Evolutionary conservation across 2,113 vertebrate genomes (phyloP).

Genomic region (Hippocampus zosterae): DNA sequence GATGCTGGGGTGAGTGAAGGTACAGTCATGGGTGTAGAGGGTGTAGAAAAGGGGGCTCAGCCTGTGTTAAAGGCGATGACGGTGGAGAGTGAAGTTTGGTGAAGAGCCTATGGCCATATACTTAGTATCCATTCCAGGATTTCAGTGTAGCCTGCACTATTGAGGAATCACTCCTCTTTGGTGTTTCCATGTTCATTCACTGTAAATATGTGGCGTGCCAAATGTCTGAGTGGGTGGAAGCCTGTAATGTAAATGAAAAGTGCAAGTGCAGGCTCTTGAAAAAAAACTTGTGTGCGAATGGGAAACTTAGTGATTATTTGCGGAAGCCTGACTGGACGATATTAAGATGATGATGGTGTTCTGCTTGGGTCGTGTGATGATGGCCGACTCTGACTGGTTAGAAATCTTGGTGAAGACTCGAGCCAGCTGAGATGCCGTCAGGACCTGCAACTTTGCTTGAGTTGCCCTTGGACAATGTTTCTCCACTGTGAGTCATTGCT

Average conservation of each 20-base stretch:
- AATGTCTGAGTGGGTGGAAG: no score
- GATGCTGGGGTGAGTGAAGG: no score
- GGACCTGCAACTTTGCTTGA: neutral
- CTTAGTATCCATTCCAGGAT: no score
- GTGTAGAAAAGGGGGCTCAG: no score
- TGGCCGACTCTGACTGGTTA: neutral
- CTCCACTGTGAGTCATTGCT: neutral
- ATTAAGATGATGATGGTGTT: neutral
- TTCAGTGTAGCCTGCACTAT: no score
- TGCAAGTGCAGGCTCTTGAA: neutral
- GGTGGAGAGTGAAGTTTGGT: no score
- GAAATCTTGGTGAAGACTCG: neutral
- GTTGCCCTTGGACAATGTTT: neutral
- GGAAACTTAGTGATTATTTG: neutral
- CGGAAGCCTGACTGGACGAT: neutral
- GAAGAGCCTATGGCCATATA: no score
- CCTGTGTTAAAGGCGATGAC: no score
- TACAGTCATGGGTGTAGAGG: no score
- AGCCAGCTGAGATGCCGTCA: neutral
- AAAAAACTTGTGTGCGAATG: neutral
- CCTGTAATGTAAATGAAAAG: no score
- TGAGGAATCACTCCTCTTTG: no score
- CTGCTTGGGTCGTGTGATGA: neutral
- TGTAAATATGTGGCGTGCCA: neutral
- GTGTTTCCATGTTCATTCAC: conserved; percentile 15